Conservation (phyloP, 2,797 vertebrate genomes). For the Podargus strigoides region DNA sequence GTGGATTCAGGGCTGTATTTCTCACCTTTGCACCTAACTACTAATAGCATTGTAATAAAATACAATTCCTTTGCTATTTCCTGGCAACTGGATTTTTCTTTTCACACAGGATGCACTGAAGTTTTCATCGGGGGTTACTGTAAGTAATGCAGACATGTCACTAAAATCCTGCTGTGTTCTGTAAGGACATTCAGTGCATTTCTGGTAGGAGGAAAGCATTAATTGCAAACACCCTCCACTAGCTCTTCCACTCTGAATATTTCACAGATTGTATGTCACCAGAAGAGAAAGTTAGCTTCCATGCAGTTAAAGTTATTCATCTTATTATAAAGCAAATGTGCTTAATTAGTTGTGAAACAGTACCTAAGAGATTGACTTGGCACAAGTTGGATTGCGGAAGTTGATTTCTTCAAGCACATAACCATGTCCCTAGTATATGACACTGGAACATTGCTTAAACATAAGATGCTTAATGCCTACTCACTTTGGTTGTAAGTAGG, state of each 20-base stretch:
- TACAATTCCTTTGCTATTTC: background rate
- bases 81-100: background rate
- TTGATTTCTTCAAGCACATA: background rate
- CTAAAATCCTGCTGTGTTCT: background rate
- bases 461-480: background rate
- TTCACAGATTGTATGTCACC: background rate
- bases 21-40: background rate
- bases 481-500: background rate
- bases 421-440: background rate
- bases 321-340: background rate
- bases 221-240: background rate
- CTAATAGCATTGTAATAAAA: background rate
- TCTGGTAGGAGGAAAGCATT: background rate
- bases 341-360: background rate
- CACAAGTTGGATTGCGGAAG: background rate
- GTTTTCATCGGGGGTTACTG: background rate
- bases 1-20: background rate
- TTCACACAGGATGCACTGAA: background rate
- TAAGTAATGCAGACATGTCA: background rate
- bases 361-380: background rate
- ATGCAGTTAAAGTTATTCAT: background rate
- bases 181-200: background rate
- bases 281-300: background rate
- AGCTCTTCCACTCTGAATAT: background rate
- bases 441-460: background rate